A percentile compares a stretch with the other conserved stretches of the same genome.
phyloP scores from a whole-genome alignment of 1,140 invertebrate genomes.

The Mylabris phalerata region DNA sequence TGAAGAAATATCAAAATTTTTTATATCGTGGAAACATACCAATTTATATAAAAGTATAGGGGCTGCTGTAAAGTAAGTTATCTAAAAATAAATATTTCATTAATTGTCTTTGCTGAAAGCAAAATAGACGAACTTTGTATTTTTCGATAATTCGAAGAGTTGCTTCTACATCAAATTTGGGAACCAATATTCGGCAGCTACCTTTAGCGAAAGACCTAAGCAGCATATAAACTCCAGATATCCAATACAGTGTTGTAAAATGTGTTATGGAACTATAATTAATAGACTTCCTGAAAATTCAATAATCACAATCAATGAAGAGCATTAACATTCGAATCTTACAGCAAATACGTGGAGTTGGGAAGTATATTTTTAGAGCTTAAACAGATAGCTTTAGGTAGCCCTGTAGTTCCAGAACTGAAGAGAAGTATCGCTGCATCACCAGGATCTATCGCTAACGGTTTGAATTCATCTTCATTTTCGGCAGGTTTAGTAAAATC shows the following conservation, averaged over 20 bases:
- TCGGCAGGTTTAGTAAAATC: conserved; percentile 18
- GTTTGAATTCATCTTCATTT: conserved; percentile 28
- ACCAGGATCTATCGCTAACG: conserved; percentile 19
- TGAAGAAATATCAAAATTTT: too few species aligned
- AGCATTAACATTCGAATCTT: too few species aligned
- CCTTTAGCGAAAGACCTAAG: neutral
- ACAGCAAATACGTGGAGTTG: too few species aligned
- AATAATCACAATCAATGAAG: too few species aligned
- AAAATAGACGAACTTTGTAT: neutral
- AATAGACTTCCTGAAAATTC: too few species aligned
- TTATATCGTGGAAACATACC: too few species aligned
- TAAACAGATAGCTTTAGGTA: conserved; percentile 66
- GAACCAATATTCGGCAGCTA: neutral
- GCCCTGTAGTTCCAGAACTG: conserved; percentile 66
- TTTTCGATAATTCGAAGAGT: conserved; percentile 1
- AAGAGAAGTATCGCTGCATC: conserved; percentile 39
- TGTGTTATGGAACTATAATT: too few species aligned
- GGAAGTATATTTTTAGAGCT: conserved; percentile 44
- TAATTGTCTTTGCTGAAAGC: too few species aligned
- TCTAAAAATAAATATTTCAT: too few species aligned
- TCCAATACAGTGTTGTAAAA: conserved; percentile 7
- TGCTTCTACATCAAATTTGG: neutral
- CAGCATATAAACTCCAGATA: neutral
- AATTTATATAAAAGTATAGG: too few species aligned
- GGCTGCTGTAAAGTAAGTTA: too few species aligned